A percentile compares a stretch with the other conserved stretches of the same genome.
Evolutionary conservation across 2,888 invertebrate genomes (phyloP).

Genomic region (Dynastes tityus): DNA sequence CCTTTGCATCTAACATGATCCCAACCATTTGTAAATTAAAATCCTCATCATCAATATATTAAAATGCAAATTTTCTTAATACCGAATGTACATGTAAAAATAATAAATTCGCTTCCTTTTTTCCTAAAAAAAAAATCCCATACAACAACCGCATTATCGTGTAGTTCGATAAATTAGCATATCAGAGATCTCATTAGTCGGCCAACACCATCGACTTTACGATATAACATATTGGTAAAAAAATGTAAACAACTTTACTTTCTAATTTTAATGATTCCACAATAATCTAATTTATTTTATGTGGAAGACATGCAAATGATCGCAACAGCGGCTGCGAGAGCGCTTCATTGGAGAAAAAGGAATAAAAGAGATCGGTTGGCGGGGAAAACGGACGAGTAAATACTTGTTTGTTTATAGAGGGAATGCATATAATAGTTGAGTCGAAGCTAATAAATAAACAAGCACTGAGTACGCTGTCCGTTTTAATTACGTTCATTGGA

Average conservation of each 20-base stretch:
- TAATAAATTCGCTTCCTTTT: constrained; percentile 11
- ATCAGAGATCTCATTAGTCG: constrained; percentile 27
- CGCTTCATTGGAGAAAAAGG: constrained; percentile 2
- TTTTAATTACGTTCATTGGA: constrained; percentile 69
- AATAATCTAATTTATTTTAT: constrained; percentile 49
- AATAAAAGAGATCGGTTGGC: constrained; percentile 3
- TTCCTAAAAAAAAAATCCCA: background rate
- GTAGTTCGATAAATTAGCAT: constrained; percentile 20
- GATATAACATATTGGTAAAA: constrained; percentile 5
- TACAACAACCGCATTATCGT: constrained; percentile 10
- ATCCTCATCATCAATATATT: background rate
- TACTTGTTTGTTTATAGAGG: constrained; percentile 59
- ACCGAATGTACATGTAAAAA: background rate
- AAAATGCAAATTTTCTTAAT: background rate
- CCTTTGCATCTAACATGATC: too few relatives aligned
- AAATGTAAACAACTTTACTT: constrained; percentile 23
- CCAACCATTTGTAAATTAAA: background rate
- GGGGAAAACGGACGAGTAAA: constrained; percentile 48
- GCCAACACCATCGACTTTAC: constrained; percentile 15
- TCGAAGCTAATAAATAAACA: constrained; percentile 66
- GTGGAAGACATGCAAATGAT: constrained; percentile 39
- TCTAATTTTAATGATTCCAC: constrained; percentile 48
- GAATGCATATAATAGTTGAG: constrained; percentile 60
- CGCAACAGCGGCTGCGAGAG: background rate
- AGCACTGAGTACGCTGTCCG: constrained; percentile 66